Base-by-base conservation (phyloP, 37 sponge, comb jelly and placozoan species). In the Dysidea cf. avara region DNA sequence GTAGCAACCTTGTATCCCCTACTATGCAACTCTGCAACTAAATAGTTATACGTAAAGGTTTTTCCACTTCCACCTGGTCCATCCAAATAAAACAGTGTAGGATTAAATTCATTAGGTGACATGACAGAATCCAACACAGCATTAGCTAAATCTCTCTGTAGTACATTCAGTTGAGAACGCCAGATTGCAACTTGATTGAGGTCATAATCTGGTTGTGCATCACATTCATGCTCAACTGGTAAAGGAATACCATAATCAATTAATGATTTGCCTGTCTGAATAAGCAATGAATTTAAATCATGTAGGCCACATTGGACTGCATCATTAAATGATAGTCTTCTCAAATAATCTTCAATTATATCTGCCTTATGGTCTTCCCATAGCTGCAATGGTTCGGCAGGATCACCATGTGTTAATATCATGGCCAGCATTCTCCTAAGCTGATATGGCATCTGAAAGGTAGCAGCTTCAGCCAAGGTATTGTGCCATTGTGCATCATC, bases 401-500 rank as follows among this genome's bases (percentile, higher is more conserved):
- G 51, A 17, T 49, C 14, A 16, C 51, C 12, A 16, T 49, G 16
- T 12, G 16, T 16, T 17, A 12, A 49, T 12, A 49, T 49, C 14
- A 16, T 49, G 16, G 51, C 16, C 14, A 49, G 16, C 51, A 49
- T 49, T 12, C 51, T 49, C 14, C 51, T 12, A 12, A 49, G 51
- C 16, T 49, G 51, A 12, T 16, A 17, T 49, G 51, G 51, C 51
- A 49, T 49, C 51, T 49, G 51, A 16, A 49, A 49, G 16, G 52
- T 50, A 13, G 52, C 13, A 50, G 63, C 63, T 20, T 60, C 63
- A 29, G 14, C 14, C 13, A 60, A 20, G 13, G 20, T 20, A 14
- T 20, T 22, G 63, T 60, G 18, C 63, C 63, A 60, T 29, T 60
- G 18, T 16, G 14, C 31, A 60, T 60, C 63, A 60, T 63, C 66